phyloP scores from a whole-genome alignment of 2,888 invertebrate genomes.

The Metacarcinus magister region DNA sequence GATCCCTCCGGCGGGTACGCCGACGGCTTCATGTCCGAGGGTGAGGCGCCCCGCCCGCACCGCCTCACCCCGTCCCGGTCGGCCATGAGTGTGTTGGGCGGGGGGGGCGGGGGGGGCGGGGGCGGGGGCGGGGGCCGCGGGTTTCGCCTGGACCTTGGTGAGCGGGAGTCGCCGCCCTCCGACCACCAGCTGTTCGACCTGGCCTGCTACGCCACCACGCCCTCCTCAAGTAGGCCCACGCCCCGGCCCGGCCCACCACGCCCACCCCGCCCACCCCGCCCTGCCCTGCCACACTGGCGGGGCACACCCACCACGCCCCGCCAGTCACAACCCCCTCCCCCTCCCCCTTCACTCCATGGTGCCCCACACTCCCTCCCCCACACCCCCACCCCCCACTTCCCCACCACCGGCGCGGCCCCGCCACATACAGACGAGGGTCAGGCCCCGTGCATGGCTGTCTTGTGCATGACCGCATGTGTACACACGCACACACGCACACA shows the following conservation, averaged over 20 bases:
- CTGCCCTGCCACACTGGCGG: slow-evolving; percentile 62
- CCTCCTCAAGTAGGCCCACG: slow-evolving; percentile 93
- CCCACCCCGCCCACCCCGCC: slow-evolving; percentile 73
- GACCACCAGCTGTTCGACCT: slow-evolving; percentile 97
- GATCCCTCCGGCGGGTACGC: slow-evolving; percentile 73
- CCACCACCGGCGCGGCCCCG: slow-evolving; percentile 2
- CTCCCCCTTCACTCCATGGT: background rate
- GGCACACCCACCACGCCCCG: slow-evolving; percentile 65
- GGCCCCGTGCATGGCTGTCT: slow-evolving; percentile 37
- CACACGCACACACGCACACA: slow-evolving; percentile 7
- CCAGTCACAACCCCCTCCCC: slow-evolving; percentile 55
- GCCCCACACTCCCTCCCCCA: background rate
- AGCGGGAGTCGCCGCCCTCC: slow-evolving; percentile 91
- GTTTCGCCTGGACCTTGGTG: slow-evolving; percentile 80
- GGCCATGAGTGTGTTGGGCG: slow-evolving; percentile 80
- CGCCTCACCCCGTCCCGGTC: slow-evolving; percentile 80
- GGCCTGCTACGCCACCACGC: slow-evolving; percentile 97
- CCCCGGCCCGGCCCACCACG: slow-evolving; percentile 77
- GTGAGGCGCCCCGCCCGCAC: slow-evolving; percentile 83
- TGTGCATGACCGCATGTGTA: slow-evolving; percentile 4
- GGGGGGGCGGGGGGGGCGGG: slow-evolving; percentile 74
- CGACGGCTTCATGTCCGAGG: slow-evolving; percentile 84
- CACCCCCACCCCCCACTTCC: background rate
- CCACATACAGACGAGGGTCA: slow-evolving; percentile 22
- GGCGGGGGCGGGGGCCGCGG: slow-evolving; percentile 75